Evolutionary conservation across 2,797 vertebrate genomes (phyloP), one percentile per base, ranked within the genome.

Genomic region (Manis javanica): DNA sequence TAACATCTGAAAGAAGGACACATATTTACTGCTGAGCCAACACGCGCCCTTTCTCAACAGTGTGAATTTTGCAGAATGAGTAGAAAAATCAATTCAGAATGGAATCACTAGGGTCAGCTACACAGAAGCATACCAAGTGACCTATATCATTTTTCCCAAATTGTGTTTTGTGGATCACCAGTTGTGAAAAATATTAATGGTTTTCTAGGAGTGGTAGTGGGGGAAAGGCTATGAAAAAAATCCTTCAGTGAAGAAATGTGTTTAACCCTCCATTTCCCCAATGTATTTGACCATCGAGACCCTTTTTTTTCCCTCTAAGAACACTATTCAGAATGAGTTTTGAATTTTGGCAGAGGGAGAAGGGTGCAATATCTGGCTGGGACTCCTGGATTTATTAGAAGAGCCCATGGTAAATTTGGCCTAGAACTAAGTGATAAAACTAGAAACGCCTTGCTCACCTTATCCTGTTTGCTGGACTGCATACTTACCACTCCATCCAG

Each of bases 31-130:
- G 59, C 34, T 72, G 66, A 93, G 31, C 75, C 49, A 87, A 84
- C 31, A 31, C 15, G 10, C 5, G 57, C 37, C 57, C 55, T 93
- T 72, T 93, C 74, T 86, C 18, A 87, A 61, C 14, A 87, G 31
- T 72, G 29, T 68, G 53, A 55, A 63, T 81, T 79, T 14, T 85
- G 31, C 18, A 78, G 81, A 81, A 75, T 74, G 49, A 95, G 29
- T 82, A 39, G 68, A 87, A 96, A 91, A 95, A 74, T 86, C 37
- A 89, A 79, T 85, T 31, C 59, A 87, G 34, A 96, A 93, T 72
- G 37, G 49, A 93, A 83, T 51, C 75, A 31, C 64, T 63, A 68
- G 68, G 39, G 53, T 95, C 42, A 79, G 69, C 29, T 81, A 79
- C 83, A 95, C 69, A 90, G 51, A 78, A 63, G 23, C 23, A 42